Base-by-base conservation (phyloP, 2,113 vertebrate genomes). In the Paedocypris sp. region DNA sequence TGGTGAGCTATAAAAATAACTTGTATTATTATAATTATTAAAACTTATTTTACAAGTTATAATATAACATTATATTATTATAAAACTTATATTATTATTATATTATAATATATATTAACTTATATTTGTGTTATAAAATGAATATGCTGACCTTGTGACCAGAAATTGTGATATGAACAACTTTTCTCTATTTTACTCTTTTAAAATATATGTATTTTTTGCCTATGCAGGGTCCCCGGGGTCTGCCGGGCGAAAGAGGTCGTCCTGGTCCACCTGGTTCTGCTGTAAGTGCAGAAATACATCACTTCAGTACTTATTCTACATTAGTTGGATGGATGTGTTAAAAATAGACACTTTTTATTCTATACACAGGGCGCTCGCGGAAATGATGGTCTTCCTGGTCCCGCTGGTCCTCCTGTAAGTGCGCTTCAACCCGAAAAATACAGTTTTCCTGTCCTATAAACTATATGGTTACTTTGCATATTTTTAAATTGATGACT, bases 211-310 rank as follows among this genome's bases (percentile, higher is more conserved):
- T n/a, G n/a, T n/a, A n/a, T 66, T 10, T 71, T 19, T 70, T 60
- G 13, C 61, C 28, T 75, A 13, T 3, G n/a, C 61, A 98, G 94
- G 95, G 95, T n/a, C 88, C 91, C 39, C 94, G 95, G 66, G 95
- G 95, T 78, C 85, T 94, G 63, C 88, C 92, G 2, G 95, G 95
- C 3, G 95, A 98, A 85, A 89, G 95, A 83, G 95, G 94, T 68
- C 92, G 92, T 12, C 82, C 94, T 4, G 95, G 95, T 67, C 68
- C 90, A 1, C 62, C 92, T 11, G 94, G 95, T 52, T 45, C 93
- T 2, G 92, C 94, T 80, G 95, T 98, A 76, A 97, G 95, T 93
- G 54, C 8, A 41, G 1, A 41, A 3, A 18, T 7, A 38, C 4
- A 2, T 38, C 5, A 13, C 7, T 13, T 11, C 8, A 2, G n/a